Base-by-base conservation (phyloP, 2,888 invertebrate species). In the Cataglyphis rosenhaueri region DNA sequence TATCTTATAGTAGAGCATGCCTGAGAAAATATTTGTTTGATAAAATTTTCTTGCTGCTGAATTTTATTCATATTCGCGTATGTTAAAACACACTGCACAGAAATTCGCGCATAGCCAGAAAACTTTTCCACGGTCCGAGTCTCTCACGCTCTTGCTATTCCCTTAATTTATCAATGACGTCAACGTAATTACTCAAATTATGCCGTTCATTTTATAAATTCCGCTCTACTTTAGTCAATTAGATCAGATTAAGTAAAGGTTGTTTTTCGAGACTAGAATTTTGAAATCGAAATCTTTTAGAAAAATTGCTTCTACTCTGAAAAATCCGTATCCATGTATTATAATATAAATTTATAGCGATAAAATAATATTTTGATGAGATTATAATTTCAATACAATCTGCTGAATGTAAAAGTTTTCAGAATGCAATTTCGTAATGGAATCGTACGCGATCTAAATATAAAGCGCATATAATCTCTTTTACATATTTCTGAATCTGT, bases 181-280 rank as follows among this genome's bases (percentile, higher is more conserved):
- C 87, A 84, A 75, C 59, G 78, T 84, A 87, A 87, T 87, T 87
- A 87, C 83, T 76, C 62, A 86, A 87, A 86, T 87, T 84, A 84
- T 84, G 79, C 55, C 65, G 81, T 55, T 64, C 35, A 38, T 73
- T 59, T 38, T 79, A 73, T 62, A 59, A 84, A 86, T 87, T 83
- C 62, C 75, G 64, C 66, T 18, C 59, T 61, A 68, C 55, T 81
- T 79, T 15, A 35, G 71, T 73, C 71, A 62, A 59, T 73, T 79
- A 52, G 21, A 25, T 68, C 8, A 48, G 25, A 32, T 35, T 29
- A 32, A 35, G 2, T 8, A 10, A 41, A 41, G 38, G 25, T 76
- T 41, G 8, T 55, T 41, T 52, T 55, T 57, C 29, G 55, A 41
- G 55, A 55, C 25, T 12, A 41, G n/a, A 52, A 29, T 38, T 76